These are phyloP conservation scores for Periophthalmus magnuspinnatus DNA, from an alignment of 2,797 vertebrate genomes.

Conservation along the genomic window DNA sequence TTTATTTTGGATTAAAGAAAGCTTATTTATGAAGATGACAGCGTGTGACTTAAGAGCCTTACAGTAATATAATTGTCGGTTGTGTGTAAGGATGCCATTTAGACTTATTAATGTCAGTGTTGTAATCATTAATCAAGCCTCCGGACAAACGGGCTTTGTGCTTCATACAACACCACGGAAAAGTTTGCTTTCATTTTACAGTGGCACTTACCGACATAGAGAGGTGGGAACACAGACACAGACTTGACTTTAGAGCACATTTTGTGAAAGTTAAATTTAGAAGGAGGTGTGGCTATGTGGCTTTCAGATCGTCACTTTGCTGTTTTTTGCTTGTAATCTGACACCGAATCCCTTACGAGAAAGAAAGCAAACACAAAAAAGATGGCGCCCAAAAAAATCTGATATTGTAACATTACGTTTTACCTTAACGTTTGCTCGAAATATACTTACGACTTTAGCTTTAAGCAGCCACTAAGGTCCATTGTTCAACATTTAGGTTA, in stretches of 20 bases:
- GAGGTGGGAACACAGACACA: slow-evolving; percentile 27
- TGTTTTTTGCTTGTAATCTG: slow-evolving; percentile 62
- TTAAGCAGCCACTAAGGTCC: not conserved
- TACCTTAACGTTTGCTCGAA: not conserved
- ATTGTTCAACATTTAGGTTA: slow-evolving; percentile 34
- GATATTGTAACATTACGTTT: slow-evolving; percentile 10
- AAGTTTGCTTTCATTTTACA: slow-evolving; percentile 6
- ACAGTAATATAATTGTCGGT: not conserved
- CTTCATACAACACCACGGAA: not conserved
- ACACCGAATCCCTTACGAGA: slow-evolving; percentile 43
- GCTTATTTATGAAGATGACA: not conserved
- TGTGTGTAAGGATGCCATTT: slow-evolving; percentile 1
- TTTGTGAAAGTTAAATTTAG: slow-evolving; percentile 65
- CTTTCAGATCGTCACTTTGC: slow-evolving; percentile 48
- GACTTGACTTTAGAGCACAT: slow-evolving; percentile 22
- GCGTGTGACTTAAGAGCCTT: not conserved
- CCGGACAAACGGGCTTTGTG: slow-evolving; percentile 9
- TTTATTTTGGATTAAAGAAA: not conserved
- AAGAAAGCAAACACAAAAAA: slow-evolving; percentile 58
- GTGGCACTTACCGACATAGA: not conserved
- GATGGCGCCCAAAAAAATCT: slow-evolving; percentile 22
- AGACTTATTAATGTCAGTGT: not conserved
- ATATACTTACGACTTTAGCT: slow-evolving; percentile 8
- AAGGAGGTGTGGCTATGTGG: slow-evolving; percentile 59
- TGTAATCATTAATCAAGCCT: slow-evolving; percentile 1